Evolutionary conservation across 2,797 vertebrate species (phyloP).

Genomic region (Bryconaethiops microstoma): DNA sequence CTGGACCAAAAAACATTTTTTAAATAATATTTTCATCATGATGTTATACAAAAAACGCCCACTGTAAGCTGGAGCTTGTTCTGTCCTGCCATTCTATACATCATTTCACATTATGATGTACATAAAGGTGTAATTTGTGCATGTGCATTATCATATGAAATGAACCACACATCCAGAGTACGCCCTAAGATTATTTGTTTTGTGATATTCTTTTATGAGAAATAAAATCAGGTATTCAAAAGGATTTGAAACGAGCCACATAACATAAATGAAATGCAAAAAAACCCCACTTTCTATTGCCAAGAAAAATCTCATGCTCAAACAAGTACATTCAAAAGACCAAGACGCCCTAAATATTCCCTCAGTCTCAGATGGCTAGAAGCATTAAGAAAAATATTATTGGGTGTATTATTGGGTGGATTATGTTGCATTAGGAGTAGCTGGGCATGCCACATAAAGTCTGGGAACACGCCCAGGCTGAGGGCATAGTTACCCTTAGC

Average conservation of each 20-base stretch:
- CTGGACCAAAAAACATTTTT: not conserved
- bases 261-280: not conserved
- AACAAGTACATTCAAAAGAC: not conserved
- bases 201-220: not conserved
- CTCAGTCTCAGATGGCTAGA: not conserved
- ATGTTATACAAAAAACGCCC: too few relatives aligned
- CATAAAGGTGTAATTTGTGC: too few relatives aligned
- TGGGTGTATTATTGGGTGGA: conserved; percentile 1
- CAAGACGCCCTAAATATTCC: not conserved
- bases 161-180: not conserved
- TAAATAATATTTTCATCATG: too few relatives aligned
- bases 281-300: not conserved
- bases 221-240: not conserved
- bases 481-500: not conserved
- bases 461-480: not conserved
- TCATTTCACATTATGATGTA: too few relatives aligned
- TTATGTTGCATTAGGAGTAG: conserved; percentile 8
- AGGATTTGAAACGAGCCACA: not conserved
- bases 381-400: not conserved
- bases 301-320: not conserved
- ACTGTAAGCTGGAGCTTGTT: too few relatives aligned
- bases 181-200: not conserved
- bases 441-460: not conserved
- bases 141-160: not conserved
- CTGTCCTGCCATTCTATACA: too few relatives aligned